These are phyloP conservation scores for Sitobion miscanthi DNA, from an alignment of 1,140 invertebrate species.

Conservation along the genomic window DNA sequence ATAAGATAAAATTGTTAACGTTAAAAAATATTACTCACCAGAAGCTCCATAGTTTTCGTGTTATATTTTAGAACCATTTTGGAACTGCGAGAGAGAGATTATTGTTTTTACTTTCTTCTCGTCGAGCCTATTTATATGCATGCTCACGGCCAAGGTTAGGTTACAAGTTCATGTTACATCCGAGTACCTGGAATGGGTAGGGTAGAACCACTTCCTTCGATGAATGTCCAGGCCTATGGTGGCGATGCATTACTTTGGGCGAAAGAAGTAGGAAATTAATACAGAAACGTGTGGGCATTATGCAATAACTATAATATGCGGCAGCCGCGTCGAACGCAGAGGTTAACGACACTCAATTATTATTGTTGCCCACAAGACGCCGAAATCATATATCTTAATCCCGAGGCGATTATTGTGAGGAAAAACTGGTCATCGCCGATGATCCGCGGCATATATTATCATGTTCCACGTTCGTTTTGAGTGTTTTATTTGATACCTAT, in stretches of 20 bases:
- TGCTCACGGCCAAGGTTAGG: constrained; percentile 46
- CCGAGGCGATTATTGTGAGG: background rate
- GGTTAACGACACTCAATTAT: constrained; percentile 44
- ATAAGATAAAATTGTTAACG: background rate
- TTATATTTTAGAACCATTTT: constrained; percentile 1
- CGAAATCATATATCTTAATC: constrained; percentile 43
- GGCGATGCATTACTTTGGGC: background rate
- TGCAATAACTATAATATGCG: background rate
- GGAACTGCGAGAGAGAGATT: constrained; percentile 39
- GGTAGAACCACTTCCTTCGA: constrained; percentile 28
- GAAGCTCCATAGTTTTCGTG: background rate
- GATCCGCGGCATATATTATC: background rate
- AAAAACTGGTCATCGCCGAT: constrained; percentile 24
- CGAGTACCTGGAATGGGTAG: background rate
- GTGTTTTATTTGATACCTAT: background rate
- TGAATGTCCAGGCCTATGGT: background rate
- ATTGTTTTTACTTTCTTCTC: constrained; percentile 51
- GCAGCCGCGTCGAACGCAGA: background rate
- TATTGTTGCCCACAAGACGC: background rate
- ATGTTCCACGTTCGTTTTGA: background rate
- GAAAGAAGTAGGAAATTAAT: constrained; percentile 24
- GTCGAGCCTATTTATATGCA: constrained; percentile 44
- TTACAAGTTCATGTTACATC: constrained; percentile 36
- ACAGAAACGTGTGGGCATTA: background rate
- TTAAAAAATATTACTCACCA: constrained; percentile 17